Conservation (phyloP, 2,797 vertebrate genomes). For the Mastacembelus armatus region DNA sequence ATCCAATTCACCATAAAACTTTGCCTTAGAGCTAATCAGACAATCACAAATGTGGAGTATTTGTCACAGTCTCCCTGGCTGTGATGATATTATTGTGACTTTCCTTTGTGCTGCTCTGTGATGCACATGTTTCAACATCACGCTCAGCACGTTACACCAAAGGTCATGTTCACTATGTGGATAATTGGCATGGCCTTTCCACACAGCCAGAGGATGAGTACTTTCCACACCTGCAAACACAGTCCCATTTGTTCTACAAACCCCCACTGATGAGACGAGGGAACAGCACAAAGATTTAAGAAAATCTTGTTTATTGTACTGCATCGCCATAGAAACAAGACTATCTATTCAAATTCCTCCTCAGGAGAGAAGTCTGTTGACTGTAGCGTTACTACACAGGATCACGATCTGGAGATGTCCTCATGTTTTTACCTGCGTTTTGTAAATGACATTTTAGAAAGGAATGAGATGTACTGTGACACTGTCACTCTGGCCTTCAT, state of each 20-base stretch:
- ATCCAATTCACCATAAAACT: not conserved
- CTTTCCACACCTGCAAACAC: conserved; percentile 41
- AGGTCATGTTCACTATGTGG: conserved; percentile 49
- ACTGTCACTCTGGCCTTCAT: too few relatives aligned
- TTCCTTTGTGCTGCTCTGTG: conserved; percentile 20
- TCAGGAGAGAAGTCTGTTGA: not conserved
- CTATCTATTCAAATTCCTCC: conserved; percentile 7
- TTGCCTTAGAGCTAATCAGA: not conserved
- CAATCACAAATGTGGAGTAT: not conserved
- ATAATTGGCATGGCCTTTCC: conserved; percentile 68
- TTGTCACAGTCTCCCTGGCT: not conserved
- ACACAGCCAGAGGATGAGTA: conserved; percentile 15
- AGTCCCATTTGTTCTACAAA: not conserved
- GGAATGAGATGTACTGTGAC: not conserved
- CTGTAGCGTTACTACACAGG: conserved; percentile 3
- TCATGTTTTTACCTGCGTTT: conserved; percentile 25
- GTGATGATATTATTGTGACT: conserved; percentile 9
- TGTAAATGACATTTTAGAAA: conserved; percentile 6
- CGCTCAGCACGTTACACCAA: conserved; percentile 40
- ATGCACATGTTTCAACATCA: conserved; percentile 25
- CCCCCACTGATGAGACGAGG: not conserved
- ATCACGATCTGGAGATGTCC: not conserved
- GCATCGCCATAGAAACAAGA: conserved; percentile 37
- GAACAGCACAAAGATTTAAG: not conserved
- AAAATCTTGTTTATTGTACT: conserved; percentile 8